Base-by-base conservation (phyloP, 2,113 vertebrate species). In the Progne subis region DNA sequence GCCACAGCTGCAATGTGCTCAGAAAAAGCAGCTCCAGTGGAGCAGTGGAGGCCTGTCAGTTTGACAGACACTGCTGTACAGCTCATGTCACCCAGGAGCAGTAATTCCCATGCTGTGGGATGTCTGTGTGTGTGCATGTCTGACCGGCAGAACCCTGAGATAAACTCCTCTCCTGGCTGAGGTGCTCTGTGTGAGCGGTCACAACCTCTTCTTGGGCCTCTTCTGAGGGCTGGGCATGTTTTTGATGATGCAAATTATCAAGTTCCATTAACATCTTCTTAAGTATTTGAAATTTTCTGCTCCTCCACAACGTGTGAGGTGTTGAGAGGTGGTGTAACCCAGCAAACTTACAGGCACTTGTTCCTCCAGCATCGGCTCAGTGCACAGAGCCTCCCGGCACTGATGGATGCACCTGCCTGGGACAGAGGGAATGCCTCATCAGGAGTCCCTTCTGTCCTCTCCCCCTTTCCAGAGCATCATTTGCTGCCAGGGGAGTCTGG, bases 161-260 rank as follows among this genome's bases (percentile, higher is more conserved):
- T 82, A 44, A 79, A 64, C 65, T 37, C 20, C 17, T 1, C 7
- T 56, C 23, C 61, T 61, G 32, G 24, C 14, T 63, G 41, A 28
- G 64, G 60, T 1, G 39, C 18, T 52, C 60, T 61, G 21, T 3
- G 21, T 17, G 69, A 92, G 56, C 3, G 49, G 64, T 47, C 56
- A 71, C 64, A 74, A 0, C 37, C 32, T 77, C 59, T 37, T 18
- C 57, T 32, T 0, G 0, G 49, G 21, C 4, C 13, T 34, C 37
- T 29, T 37, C 60, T n/a, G 20, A 79, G 47, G 34, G 24, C 44
- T 49, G 64, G 44, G 29, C 11, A 9, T 1, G 0, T 18, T 52
- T 32, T 11, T 37, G n/a, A 18, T 68, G 52, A 47, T 46, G 39
- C 20, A 50, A 59, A 31, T 39, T 55, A 37, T 75, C 60, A 64